Percentiles rank a stretch among this genome's conserved stretches.
Evolutionary conservation across 2,888 invertebrate genomes (phyloP).

Genomic region (Pogonocherus hispidulus): DNA sequence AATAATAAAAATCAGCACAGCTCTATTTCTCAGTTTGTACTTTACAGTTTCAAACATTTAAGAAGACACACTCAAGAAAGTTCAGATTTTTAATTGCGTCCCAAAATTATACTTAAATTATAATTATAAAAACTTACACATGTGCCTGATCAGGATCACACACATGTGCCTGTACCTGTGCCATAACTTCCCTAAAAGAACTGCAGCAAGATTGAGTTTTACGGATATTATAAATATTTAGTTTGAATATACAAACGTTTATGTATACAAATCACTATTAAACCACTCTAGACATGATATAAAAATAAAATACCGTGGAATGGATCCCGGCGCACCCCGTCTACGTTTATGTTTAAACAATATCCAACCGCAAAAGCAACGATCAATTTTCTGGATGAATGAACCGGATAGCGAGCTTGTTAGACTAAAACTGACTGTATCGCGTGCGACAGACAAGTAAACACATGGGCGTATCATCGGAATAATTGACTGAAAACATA

Average conservation of each 20-base stretch:
- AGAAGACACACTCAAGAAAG: too few relatives aligned
- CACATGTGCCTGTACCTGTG: too few relatives aligned
- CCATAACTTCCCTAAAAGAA: not conserved
- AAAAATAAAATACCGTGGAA: conserved; percentile 1
- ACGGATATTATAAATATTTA: not conserved
- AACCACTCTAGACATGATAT: not conserved
- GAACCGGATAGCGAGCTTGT: conserved; percentile 47
- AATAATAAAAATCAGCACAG: too few relatives aligned
- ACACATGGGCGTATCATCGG: conserved; percentile 30
- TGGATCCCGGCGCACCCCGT: conserved; percentile 3
- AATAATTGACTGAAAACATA: not conserved
- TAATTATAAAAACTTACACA: not conserved
- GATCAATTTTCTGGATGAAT: conserved; percentile 54
- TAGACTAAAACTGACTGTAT: conserved; percentile 52
- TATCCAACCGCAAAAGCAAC: conserved; percentile 38
- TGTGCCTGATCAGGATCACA: too few relatives aligned
- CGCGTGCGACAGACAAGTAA: conserved; percentile 46
- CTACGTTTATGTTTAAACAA: conserved; percentile 32
- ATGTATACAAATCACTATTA: not conserved
- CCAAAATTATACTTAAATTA: too few relatives aligned
- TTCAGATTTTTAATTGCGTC: too few relatives aligned
- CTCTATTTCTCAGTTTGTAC: too few relatives aligned
- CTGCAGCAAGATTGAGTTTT: not conserved
- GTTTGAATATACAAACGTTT: too few relatives aligned
- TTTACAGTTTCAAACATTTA: too few relatives aligned